phyloP scores from a whole-genome alignment of 2,797 vertebrate species.

The Chelmon rostratus region DNA sequence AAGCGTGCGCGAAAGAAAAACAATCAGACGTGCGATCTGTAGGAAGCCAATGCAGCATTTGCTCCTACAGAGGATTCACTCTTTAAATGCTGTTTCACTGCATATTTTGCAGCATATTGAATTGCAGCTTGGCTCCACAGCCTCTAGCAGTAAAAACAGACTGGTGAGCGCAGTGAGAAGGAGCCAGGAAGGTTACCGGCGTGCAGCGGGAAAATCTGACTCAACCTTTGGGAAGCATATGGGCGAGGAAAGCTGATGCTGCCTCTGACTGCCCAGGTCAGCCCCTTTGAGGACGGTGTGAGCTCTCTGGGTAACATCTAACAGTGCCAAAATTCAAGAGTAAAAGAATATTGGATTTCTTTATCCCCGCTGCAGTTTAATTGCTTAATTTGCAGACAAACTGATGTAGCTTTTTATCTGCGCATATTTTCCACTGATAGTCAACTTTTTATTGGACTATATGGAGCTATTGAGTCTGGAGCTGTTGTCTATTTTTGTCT shows the following conservation, averaged over 20 bases:
- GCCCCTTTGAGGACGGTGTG: neutral
- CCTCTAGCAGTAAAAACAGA: constrained; percentile 19
- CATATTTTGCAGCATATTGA: constrained; percentile 5
- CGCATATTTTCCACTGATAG: constrained; percentile 14
- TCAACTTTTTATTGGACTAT: constrained; percentile 35
- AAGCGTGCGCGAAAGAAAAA: constrained; percentile 4
- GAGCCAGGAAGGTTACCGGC: neutral
- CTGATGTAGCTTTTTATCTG: constrained; percentile 2
- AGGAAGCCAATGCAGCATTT: neutral
- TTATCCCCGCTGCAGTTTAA: neutral
- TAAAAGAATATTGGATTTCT: constrained; percentile 10
- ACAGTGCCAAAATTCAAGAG: constrained; percentile 9
- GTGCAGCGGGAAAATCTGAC: constrained; percentile 26
- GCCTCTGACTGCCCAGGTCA: constrained; percentile 1
- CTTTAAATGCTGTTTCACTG: neutral
- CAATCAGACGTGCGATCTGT: neutral
- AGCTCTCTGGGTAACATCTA: constrained; percentile 18
- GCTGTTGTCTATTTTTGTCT: neutral
- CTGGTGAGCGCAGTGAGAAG: neutral
- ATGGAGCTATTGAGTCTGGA: constrained; percentile 9
- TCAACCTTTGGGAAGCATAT: constrained; percentile 23
- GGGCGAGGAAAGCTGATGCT: constrained; percentile 20
- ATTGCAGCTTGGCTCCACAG: neutral
- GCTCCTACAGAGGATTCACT: neutral
- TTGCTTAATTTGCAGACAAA: constrained; percentile 28